Base-by-base conservation (phyloP, 2,888 invertebrate genomes). In the Agriopis marginaria region DNA sequence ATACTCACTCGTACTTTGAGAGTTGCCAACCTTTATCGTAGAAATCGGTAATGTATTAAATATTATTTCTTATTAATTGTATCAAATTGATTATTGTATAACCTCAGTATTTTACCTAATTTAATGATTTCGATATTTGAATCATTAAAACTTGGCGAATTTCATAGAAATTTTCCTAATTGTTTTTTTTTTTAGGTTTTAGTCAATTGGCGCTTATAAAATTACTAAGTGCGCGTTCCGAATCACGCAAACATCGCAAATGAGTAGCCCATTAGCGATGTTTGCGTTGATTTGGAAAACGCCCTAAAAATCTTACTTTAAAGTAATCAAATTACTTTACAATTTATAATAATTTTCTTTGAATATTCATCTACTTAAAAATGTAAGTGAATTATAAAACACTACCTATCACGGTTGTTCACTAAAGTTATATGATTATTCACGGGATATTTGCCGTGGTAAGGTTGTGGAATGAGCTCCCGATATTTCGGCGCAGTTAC, bases 301-400 rank as follows among this genome's bases (percentile, higher is more conserved):
- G 32, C 5, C 3, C 3, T 32, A 32, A 32, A 32, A 12, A 60
- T 40, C 6, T 11, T 50, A n/a, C 0, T 60, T 40, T 14, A 17
- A 50, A 60, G 49, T 60, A 50, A 40, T 60, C 6, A 39, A 60
- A 60, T 49, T 60, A 60, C 32, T 47, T 59, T 59, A 23, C 7
- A 39, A 5, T 53, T 55, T 0, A 10, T 40, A 14, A n/a, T 32
- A 32, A 32, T 32, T 32, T 32, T 2, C 17, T 23, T 23, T 1
- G 17, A 23, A 23, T 1, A 23, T 32, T n/a, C 32, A 32, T 32
- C 32, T 3, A 32, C 32, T 32, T 32, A 32, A 32, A 32, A 32
- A 32, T 32, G 4, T 32, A 0, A 32, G 32, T 32, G 32, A 32
- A 23, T 32, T 32, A n/a, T n/a, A n/a, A n/a, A n/a, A n/a, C n/a